Conservation (phyloP, 2,797 vertebrate species). For the Ibycter americanus region DNA sequence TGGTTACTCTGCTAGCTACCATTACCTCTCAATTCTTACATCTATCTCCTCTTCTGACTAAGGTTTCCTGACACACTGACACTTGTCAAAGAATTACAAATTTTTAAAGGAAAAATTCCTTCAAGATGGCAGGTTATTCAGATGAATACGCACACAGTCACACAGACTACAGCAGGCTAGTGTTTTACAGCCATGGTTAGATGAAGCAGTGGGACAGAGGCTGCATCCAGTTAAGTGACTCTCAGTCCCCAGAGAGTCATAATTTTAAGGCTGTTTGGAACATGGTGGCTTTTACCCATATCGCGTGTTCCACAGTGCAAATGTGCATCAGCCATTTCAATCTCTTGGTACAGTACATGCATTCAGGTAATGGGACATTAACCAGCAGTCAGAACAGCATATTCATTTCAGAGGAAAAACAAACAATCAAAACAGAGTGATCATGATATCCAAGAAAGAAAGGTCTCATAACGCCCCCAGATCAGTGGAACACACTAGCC, state of each 20-base stretch:
- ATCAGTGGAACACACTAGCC: background rate
- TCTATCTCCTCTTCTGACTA: background rate
- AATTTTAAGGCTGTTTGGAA: constrained; percentile 63
- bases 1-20: background rate
- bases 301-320: constrained; percentile 25
- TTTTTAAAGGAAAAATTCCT: background rate
- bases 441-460: background rate
- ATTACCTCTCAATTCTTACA: background rate
- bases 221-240: constrained; percentile 55
- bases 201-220: background rate
- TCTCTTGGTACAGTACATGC: background rate
- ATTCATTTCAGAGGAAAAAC: background rate
- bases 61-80: background rate
- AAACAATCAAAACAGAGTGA: background rate
- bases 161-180: background rate
- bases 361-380: background rate
- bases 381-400: background rate
- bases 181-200: background rate
- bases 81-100: background rate
- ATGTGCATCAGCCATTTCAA: constrained; percentile 34
- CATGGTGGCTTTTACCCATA: background rate
- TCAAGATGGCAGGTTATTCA: background rate
- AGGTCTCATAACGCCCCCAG: background rate
- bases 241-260: constrained; percentile 24
- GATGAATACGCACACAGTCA: background rate